Percentiles rank a stretch among this genome's conserved stretches.
phyloP scores from a whole-genome alignment of 2,113 vertebrate species.

The Dasyprocta punctata region DNA sequence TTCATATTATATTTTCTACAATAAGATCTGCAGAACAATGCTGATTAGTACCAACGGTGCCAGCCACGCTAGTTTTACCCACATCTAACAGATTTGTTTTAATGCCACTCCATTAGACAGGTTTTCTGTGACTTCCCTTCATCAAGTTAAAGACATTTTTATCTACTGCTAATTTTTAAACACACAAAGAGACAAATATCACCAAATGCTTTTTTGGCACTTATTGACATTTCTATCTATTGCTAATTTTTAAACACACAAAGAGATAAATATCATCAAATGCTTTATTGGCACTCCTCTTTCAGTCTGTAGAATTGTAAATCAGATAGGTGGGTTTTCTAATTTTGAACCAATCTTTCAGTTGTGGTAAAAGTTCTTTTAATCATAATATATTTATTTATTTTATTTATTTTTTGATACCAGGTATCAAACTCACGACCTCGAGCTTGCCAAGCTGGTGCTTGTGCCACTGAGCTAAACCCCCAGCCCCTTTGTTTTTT shows the following conservation, averaged over 20 bases:
- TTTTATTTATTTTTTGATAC: too few relatives aligned
- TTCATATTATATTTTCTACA: not conserved
- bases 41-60: not conserved
- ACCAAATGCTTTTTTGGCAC: not conserved
- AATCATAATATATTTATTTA: not conserved
- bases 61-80: not conserved
- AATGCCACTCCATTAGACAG: not conserved
- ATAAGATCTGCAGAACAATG: not conserved
- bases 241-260: not conserved
- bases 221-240: not conserved
- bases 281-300: not conserved
- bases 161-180: not conserved
- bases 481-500: too few relatives aligned
- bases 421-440: too few relatives aligned
- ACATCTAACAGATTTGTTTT: not conserved
- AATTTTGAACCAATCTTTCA: constrained; percentile 27
- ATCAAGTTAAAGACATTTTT: not conserved
- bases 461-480: too few relatives aligned
- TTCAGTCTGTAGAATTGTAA: not conserved
- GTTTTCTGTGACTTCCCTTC: not conserved
- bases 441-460: too few relatives aligned
- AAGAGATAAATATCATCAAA: not conserved
- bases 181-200: not conserved
- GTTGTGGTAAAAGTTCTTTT: not conserved
- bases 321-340: not conserved